These are phyloP conservation scores for Acanthosoma haemorrhoidale DNA, from an alignment of 2,888 invertebrate species.

Conservation along the genomic window DNA sequence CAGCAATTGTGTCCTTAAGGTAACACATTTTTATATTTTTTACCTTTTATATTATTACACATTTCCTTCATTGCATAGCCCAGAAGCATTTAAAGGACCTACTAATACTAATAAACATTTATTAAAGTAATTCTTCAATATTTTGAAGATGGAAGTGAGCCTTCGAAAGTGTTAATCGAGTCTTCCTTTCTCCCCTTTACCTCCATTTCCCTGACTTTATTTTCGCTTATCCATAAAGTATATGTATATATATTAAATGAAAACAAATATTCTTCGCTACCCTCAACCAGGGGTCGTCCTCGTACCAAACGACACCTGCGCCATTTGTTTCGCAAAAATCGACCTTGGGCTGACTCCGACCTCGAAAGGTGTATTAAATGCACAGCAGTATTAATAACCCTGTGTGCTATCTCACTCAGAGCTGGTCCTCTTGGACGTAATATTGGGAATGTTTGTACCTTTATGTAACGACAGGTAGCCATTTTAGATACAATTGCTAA, in stretches of 20 bases:
- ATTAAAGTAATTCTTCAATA: neutral
- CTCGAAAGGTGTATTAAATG: no score
- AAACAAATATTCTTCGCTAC: neutral
- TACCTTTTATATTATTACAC: neutral
- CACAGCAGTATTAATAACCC: neutral
- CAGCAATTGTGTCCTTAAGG: slow-evolving; percentile 97
- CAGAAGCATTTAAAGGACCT: no score
- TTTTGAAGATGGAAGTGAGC: neutral
- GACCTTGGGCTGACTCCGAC: neutral
- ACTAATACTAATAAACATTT: no score
- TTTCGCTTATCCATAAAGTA: neutral
- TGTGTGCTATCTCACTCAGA: no score
- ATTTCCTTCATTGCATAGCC: no score
- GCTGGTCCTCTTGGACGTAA: no score
- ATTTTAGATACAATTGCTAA: no score
- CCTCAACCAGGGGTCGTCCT: neutral
- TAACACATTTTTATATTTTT: slow-evolving; percentile 44
- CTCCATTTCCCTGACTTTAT: slow-evolving; percentile 15
- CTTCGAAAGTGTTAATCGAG: no score
- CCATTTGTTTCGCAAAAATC: neutral
- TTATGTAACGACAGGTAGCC: no score
- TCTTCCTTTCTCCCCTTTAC: no score
- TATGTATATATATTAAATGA: neutral
- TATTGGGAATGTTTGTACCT: no score
- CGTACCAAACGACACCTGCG: neutral